These are phyloP conservation scores for Oligia latruncula DNA, from an alignment of 2,888 invertebrate species.

Conservation along the genomic window DNA sequence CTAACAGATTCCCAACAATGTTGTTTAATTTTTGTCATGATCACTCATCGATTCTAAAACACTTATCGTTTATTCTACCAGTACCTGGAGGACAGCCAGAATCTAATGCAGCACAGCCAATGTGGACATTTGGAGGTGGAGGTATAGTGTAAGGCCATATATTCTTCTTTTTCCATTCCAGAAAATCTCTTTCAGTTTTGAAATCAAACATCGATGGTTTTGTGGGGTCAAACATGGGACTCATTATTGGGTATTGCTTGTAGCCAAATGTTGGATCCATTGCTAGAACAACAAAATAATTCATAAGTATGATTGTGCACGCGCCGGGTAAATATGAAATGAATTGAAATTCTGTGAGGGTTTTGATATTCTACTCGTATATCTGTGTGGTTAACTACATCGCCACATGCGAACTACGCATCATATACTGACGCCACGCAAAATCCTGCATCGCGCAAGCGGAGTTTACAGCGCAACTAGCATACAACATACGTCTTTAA, in stretches of 20 bases:
- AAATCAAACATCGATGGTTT: not conserved
- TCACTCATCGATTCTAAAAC: not conserved
- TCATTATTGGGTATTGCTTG: too few species aligned
- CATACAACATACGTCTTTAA: too few species aligned
- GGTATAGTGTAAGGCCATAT: not conserved
- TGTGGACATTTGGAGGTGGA: not conserved
- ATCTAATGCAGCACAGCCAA: too few species aligned
- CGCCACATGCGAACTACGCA: too few species aligned
- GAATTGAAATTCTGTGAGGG: too few species aligned
- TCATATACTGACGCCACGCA: too few species aligned
- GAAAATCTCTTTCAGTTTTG: not conserved
- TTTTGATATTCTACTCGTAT: too few species aligned
- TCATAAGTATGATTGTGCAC: constrained; percentile 18
- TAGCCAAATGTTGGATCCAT: not conserved
- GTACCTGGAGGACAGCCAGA: not conserved
- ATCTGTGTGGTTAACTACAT: too few species aligned
- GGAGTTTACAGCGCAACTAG: too few species aligned
- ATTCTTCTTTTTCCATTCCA: not conserved
- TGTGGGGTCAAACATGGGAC: not conserved
- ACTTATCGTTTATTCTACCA: not conserved
- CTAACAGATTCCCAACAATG: too few species aligned
- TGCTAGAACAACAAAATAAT: not conserved
- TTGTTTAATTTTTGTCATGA: not conserved
- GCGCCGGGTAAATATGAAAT: not conserved
- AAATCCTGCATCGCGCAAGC: too few species aligned